Evolutionary conservation across 2,113 vertebrate genomes (phyloP).

Genomic region (Sylvilagus bachmani): DNA sequence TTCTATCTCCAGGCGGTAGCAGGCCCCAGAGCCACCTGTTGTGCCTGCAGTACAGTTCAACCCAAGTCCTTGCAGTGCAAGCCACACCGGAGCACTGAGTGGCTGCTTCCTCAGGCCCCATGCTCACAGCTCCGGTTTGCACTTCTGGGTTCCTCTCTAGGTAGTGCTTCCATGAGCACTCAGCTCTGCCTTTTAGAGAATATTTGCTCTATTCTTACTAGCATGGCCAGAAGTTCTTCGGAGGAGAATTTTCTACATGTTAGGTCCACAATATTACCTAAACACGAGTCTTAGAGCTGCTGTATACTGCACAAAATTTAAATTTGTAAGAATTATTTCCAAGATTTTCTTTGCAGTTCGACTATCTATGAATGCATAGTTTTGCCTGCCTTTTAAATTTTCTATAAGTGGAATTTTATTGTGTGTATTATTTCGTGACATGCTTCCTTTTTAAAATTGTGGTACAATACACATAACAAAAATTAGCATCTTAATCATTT

Average conservation of each 20-base stretch:
- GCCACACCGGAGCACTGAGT: background rate
- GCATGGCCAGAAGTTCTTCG: background rate
- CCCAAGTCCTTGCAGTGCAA: background rate
- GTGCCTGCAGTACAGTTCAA: background rate
- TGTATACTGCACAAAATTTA: background rate
- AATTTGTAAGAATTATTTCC: background rate
- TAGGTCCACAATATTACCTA: background rate
- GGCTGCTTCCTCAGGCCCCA: background rate
- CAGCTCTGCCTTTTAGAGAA: background rate
- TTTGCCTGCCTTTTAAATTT: constrained; percentile 28
- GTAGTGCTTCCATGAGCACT: background rate
- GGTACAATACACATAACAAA: background rate
- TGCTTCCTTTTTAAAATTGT: background rate
- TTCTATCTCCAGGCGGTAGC: background rate
- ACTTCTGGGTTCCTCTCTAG: background rate
- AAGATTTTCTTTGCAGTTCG: background rate
- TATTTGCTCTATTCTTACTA: background rate
- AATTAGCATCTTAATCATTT: background rate
- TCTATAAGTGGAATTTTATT: background rate
- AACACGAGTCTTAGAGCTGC: background rate
- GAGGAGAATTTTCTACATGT: background rate
- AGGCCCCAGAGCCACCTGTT: background rate
- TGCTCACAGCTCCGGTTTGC: background rate
- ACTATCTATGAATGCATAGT: background rate
- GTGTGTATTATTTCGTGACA: background rate